Conservation (phyloP, 2,888 invertebrate species). For the Chironomus riparius region DNA sequence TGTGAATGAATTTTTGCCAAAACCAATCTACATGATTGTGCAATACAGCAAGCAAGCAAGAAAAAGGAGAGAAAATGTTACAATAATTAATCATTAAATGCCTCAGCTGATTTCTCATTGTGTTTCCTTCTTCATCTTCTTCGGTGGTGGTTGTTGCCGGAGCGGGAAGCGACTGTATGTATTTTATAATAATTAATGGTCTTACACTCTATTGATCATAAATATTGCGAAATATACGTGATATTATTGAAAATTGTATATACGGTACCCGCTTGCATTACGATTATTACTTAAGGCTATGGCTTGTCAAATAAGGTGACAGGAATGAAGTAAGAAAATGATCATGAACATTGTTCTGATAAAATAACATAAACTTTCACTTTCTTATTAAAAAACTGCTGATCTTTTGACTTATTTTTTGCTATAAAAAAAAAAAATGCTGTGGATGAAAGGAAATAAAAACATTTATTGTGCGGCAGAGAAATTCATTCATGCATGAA, state of each 20-base stretch:
- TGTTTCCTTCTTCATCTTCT: too few species aligned
- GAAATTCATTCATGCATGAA: too few species aligned
- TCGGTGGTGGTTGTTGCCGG: neutral
- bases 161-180: neutral
- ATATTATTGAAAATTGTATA: too few species aligned
- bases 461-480: neutral
- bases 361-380: neutral
- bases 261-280: neutral
- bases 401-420: neutral
- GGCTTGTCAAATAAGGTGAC: neutral
- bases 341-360: neutral
- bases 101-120: neutral
- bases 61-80: too few species aligned
- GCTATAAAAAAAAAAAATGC: neutral
- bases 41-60: neutral
- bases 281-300: neutral
- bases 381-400: neutral
- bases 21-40: neutral
- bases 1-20: neutral
- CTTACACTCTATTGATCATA: neutral
- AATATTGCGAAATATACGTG: neutral
- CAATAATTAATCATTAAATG: neutral
- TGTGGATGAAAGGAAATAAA: neutral
- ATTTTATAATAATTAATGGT: conserved; percentile 6
- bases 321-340: neutral